Evolutionary conservation across 2,113 vertebrate genomes (phyloP).

Genomic region (Chionis minor): DNA sequence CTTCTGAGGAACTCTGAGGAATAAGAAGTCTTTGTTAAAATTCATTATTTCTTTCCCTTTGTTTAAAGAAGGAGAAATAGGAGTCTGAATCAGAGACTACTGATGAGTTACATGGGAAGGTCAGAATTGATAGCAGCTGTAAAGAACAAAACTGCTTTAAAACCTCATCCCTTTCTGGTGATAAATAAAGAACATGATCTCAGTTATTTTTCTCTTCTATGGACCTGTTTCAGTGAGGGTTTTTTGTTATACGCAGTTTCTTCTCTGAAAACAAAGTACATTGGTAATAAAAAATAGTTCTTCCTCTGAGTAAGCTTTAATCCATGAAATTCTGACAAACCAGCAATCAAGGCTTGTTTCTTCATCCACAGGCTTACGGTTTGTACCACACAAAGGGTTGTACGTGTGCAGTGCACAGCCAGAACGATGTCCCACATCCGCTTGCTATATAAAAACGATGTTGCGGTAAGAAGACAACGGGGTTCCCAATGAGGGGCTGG

Average conservation of each 20-base stretch:
- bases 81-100: not conserved
- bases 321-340: not conserved
- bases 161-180: not conserved
- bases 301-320: not conserved
- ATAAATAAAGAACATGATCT: conserved; percentile 14
- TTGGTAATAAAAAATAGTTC: not conserved
- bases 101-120: conserved; percentile 19
- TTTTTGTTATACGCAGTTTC: not conserved
- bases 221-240: not conserved
- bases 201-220: conserved; percentile 2
- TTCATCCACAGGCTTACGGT: not conserved
- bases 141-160: conserved; percentile 2
- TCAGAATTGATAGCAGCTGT: conserved; percentile 31
- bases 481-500: not conserved
- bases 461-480: not conserved
- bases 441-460: fast-evolving
- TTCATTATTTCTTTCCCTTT: not conserved
- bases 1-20: not conserved
- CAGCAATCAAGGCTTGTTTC: not conserved
- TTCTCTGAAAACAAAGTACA: not conserved
- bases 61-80: conserved; percentile 4
- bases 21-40: conserved; percentile 6
- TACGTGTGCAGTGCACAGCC: not conserved
- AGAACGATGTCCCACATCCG: fast-evolving
- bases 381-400: not conserved